Base-by-base conservation (phyloP, 92 coral and sea anemone species). In the Pocillopora grandis region DNA sequence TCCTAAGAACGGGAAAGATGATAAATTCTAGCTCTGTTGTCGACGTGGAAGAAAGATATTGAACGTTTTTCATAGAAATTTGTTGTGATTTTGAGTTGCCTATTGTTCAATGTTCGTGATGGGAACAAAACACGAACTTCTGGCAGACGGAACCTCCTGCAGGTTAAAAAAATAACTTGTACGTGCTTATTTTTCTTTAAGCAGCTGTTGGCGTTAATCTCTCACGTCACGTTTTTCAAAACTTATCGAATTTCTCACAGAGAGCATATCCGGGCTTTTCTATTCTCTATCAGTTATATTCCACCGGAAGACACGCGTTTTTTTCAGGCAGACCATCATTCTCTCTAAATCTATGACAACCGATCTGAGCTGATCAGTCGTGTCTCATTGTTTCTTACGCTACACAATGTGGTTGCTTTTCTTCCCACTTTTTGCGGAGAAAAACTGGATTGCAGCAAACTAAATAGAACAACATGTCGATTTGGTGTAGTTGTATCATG, bases 111-210 rank as follows among this genome's bases (percentile, higher is more conserved):
- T 68, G 55, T 42, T 67, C 66, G 55, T 31, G 75, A 67, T 20
- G 8, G 66, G 75, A 80, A 80, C 27, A 66, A 27, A 10, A 21
- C 16, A 52, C 31, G 12, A 80, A 58, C 52, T 35, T 16, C 57
- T 57, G 18, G 69, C 20, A 72, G 27, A 67, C 75, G 84, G 84
- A 80, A 80, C 20, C 84, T 68, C 84, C 84, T 80, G 75, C 84
- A 18, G 18, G 12, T 62, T 17, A 21, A 15, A 10, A 9, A 52
- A 17, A 27, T 27, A 27, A 6, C 37, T 17, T 9, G 52, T 55
- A 49, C 83, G 83, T 49, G 73, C 49, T 16, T 27, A 5, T 35
- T n/a, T 9, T 15, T 12, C 10, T 70, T 7, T 42, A 35, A 70
- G 2, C 75, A 33, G 55, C 20, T 36, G 17, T 9, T 35, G 42